Evolutionary conservation across 2,797 vertebrate species (phyloP), one percentile per base, ranked within the genome.

Genomic region (Neostethus bicornis): DNA sequence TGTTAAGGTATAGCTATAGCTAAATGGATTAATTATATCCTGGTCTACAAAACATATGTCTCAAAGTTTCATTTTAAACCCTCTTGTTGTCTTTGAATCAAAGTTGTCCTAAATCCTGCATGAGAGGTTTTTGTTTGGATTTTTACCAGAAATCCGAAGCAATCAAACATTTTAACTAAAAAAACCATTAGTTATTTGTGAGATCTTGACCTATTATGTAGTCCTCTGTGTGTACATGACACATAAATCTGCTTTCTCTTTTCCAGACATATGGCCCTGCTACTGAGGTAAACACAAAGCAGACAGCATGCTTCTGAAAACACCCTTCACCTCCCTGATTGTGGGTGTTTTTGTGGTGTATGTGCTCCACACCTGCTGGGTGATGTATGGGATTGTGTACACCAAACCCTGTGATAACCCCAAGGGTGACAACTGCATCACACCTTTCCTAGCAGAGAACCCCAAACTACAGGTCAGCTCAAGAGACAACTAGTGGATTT

Each of bases 351-450:
- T 98, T 67, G 91, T 94, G 66, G 93, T 96, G 35, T 99, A 99
- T 47, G 95, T 99, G 80, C 92, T 91, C 64, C 96, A 99, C 90
- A 99, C 96, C 66, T 98, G 96, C 89, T 98, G 96, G 96, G 96
- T 99, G 46, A 98, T 99, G 96, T 98, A 94, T 38, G 96, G 96
- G 45, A 98, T 99, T 16, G 93, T 99, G 46, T 95, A 96, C 88
- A 98, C 96, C 2, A 94, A 95, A 76, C 96, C 96, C 19, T 99
- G 96, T 63, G 91, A 91, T 19, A 81, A 39, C 19, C 85, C 87
- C 51, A 73, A 54, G 17, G 47, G 67, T 61, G 85, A 79, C 7
- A 92, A 82, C 54, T 98, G 96, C 51, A 93, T 98, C 71, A 92
- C 85, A 26, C 94, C 97, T 0, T 95, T 94, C 84, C 81, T 98